Evolutionary conservation across 2,888 invertebrate genomes (phyloP).

Genomic region (Prosapia bicincta): DNA sequence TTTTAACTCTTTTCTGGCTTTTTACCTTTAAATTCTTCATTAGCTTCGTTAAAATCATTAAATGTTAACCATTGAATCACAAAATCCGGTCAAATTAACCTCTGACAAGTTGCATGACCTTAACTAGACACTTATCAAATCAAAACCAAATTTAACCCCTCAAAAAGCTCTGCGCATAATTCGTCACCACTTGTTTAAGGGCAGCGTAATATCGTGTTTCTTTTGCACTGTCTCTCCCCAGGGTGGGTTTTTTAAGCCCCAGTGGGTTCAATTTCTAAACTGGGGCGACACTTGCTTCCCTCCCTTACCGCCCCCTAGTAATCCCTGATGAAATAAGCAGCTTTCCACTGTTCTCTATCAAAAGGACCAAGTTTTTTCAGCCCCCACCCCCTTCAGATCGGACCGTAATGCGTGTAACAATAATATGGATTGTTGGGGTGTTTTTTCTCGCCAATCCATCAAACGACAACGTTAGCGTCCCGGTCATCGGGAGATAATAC

Average conservation of each 20-base stretch:
- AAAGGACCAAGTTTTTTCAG: neutral
- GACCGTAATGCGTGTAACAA: constrained; percentile 24
- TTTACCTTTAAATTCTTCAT: no score
- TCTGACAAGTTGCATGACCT: neutral
- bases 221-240: neutral
- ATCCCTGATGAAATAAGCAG: constrained; percentile 27
- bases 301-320: constrained; percentile 14
- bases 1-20: no score
- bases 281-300: constrained; percentile 6
- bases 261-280: constrained; percentile 9
- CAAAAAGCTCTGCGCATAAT: neutral
- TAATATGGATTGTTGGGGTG: constrained; percentile 23
- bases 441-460: constrained; percentile 19
- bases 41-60: no score
- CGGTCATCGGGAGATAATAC: neutral
- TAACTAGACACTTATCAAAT: neutral
- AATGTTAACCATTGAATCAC: no score
- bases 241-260: neutral
- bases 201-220: constrained; percentile 17
- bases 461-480: constrained; percentile 4
- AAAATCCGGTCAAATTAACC: no score
- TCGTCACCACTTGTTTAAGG: constrained; percentile 20
- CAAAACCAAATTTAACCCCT: neutral
- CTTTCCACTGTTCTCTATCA: constrained; percentile 20
- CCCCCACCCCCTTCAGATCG: neutral